These are phyloP conservation scores for Drosophila nigritarsus DNA, from an alignment of 2,888 invertebrate species.

Conservation along the genomic window DNA sequence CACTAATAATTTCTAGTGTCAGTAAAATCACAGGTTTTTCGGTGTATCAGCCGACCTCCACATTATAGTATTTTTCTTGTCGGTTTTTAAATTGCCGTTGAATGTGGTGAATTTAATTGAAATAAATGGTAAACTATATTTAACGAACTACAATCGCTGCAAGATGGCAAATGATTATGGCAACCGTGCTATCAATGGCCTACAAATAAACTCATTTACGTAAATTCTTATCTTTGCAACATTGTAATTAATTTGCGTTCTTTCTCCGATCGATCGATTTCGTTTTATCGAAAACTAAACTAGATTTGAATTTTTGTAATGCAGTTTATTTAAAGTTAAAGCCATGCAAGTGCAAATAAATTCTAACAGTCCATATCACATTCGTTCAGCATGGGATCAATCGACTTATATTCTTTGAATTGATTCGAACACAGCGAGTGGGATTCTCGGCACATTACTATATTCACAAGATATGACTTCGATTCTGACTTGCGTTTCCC, in stretches of 20 bases:
- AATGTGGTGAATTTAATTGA: neutral
- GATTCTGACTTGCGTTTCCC: neutral
- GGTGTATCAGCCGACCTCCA: conserved; percentile 16
- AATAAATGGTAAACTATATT: neutral
- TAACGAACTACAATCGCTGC: neutral
- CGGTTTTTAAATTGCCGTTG: neutral
- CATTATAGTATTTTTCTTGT: conserved; percentile 7
- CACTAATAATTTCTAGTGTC: conserved; percentile 3
- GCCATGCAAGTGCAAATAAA: neutral
- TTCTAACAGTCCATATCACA: neutral
- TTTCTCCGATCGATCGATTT: neutral
- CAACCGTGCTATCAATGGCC: neutral
- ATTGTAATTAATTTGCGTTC: neutral
- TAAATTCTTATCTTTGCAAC: neutral
- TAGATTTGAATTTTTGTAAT: neutral
- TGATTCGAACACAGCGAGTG: neutral
- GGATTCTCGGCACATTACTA: neutral
- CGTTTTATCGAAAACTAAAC: neutral
- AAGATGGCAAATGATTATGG: neutral
- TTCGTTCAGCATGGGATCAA: neutral
- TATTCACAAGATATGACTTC: accelerated
- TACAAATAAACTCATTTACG: neutral
- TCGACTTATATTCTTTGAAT: neutral
- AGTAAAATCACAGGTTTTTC: no score
- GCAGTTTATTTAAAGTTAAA: neutral